These are phyloP conservation scores for Rynchops niger DNA, from an alignment of 2,113 vertebrate genomes.

Conservation along the genomic window DNA sequence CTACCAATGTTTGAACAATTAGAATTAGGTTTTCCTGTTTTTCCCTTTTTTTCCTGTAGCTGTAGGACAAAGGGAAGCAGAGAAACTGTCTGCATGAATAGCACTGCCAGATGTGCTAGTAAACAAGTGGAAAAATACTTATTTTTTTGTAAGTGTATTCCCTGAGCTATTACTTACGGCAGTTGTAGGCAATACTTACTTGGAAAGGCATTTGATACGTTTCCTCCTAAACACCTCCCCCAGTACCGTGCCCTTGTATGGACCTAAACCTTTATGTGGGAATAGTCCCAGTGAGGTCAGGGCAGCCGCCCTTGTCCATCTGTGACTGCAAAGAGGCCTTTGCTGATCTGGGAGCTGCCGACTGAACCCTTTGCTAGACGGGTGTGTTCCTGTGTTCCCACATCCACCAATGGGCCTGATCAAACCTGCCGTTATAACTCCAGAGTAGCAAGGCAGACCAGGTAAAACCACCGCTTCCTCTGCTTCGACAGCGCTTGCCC, in stretches of 20 bases:
- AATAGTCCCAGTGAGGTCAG: neutral
- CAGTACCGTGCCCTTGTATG: neutral
- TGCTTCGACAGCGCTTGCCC: neutral
- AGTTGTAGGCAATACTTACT: neutral
- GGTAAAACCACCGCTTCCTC: neutral
- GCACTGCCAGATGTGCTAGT: slow-evolving; percentile 25
- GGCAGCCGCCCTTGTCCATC: neutral
- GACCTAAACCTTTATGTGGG: neutral
- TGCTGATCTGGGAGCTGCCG: neutral
- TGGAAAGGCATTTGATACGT: neutral
- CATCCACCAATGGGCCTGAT: accelerated
- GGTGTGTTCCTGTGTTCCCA: accelerated
- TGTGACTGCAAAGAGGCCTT: neutral
- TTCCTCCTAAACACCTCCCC: neutral
- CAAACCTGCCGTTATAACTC: neutral
- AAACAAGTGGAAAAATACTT: slow-evolving; percentile 49
- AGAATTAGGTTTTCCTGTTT: slow-evolving; percentile 25
- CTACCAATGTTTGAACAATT: neutral
- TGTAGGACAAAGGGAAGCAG: slow-evolving; percentile 26
- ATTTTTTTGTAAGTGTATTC: neutral
- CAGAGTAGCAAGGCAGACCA: neutral
- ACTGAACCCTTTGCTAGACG: neutral
- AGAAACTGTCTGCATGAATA: neutral
- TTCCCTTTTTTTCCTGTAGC: neutral
- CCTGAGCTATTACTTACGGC: neutral